phyloP scores from a whole-genome alignment of 2,797 vertebrate species.

The Gymnopithys bicolor region DNA sequence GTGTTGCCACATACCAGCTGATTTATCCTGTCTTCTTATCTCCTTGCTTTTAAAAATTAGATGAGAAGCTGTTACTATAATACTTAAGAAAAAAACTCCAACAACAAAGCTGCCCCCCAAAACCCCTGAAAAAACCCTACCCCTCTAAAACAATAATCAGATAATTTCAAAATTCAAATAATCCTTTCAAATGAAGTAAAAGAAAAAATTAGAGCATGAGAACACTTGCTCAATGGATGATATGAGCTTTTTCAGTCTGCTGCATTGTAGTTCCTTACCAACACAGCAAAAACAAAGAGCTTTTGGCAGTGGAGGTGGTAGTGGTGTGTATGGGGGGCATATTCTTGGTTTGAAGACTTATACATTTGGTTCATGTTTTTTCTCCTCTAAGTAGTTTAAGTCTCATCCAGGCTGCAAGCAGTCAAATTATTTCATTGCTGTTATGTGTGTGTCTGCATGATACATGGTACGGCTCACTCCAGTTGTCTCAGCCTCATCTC shows the following conservation, averaged over 20 bases:
- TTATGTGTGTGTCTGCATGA: rapidly evolving
- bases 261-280: neutral
- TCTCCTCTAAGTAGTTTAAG: neutral
- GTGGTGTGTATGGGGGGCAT: too few species aligned
- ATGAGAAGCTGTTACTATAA: neutral
- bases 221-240: neutral
- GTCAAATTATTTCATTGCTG: neutral
- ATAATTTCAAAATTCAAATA: neutral
- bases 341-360: neutral
- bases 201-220: neutral
- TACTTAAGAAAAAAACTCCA: neutral
- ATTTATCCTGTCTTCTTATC: neutral
- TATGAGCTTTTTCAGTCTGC: neutral
- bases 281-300: neutral
- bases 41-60: neutral
- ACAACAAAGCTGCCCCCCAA: too few species aligned
- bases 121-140: too few species aligned
- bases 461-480: neutral
- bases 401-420: neutral
- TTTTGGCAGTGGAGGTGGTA: neutral
- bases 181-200: neutral
- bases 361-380: neutral
- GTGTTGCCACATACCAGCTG: neutral
- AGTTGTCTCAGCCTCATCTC: neutral
- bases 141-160: neutral